A percentile compares a stretch with the other conserved stretches of the same genome.
phyloP scores from a whole-genome alignment of 2,888 invertebrate genomes.

The Sycophila texana region DNA sequence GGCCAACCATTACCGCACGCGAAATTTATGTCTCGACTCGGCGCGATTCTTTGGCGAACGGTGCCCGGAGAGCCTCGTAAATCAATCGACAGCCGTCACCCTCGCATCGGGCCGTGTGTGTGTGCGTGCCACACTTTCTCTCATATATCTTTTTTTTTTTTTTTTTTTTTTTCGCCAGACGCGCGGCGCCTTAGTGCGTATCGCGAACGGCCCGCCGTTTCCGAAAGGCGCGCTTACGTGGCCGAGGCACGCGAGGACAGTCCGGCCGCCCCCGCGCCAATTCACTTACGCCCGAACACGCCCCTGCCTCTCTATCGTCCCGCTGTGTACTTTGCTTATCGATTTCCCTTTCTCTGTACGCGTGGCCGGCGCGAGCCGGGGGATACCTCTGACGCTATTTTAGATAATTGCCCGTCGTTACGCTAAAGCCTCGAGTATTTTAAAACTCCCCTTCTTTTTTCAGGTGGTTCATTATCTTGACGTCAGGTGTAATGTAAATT shows the following conservation, averaged over 20 bases:
- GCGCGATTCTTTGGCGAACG: neutral
- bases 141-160: neutral
- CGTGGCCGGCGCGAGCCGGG: neutral
- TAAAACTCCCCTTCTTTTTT: too few relatives aligned
- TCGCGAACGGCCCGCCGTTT: neutral
- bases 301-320: neutral
- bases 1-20: too few relatives aligned
- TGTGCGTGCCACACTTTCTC: constrained; percentile 5
- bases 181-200: neutral
- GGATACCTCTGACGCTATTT: neutral
- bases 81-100: constrained; percentile 3
- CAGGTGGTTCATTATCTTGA: too few relatives aligned
- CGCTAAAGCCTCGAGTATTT: neutral
- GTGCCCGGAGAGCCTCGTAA: neutral
- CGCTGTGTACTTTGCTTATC: constrained; percentile 20
- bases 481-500: too few relatives aligned
- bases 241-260: constrained; percentile 10
- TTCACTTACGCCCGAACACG: neutral
- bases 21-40: neutral
- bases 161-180: too few relatives aligned
- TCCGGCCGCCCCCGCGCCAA: too few relatives aligned
- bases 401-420: neutral
- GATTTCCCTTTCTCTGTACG: constrained; percentile 29
- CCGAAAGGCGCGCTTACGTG: constrained; percentile 13
- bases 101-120: neutral